Conservation (phyloP, 2,113 vertebrate genomes). For the Ancistrus triradiatus region DNA sequence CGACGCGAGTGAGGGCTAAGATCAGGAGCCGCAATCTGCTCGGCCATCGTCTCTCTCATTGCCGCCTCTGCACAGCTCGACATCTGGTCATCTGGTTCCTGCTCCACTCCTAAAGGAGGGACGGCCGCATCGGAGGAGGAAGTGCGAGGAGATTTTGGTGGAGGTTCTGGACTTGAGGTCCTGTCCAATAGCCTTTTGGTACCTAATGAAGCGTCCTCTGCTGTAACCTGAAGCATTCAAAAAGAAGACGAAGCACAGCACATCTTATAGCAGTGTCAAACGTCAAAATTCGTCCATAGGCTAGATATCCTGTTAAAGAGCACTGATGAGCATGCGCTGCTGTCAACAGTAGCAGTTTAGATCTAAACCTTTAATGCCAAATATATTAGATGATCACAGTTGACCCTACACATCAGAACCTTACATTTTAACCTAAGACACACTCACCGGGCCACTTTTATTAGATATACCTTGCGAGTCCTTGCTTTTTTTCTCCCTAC, state of each 20-base stretch:
- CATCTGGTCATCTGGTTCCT: conserved; percentile 10
- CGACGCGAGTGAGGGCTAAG: conserved; percentile 45
- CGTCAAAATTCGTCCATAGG: background rate
- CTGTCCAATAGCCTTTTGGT: conserved; percentile 53
- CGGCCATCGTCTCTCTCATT: conserved; percentile 24
- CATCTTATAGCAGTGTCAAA: too few relatives aligned
- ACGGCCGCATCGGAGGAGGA: conserved; percentile 16
- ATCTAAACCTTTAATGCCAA: too few relatives aligned
- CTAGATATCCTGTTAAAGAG: background rate
- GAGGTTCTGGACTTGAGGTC: conserved; percentile 42
- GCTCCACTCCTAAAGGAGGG: conserved; percentile 16
- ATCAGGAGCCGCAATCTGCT: background rate
- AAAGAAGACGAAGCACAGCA: too few relatives aligned
- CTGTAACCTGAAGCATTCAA: conserved; percentile 41
- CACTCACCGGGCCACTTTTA: too few relatives aligned
- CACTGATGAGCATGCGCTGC: too few relatives aligned
- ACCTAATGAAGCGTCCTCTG: conserved; percentile 13
- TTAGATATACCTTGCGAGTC: too few relatives aligned
- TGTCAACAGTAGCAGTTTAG: too few relatives aligned
- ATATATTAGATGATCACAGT: too few relatives aligned
- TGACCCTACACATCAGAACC: too few relatives aligned
- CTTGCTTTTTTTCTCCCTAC: too few relatives aligned
- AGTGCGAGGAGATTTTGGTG: conserved; percentile 55
- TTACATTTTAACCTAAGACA: too few relatives aligned
- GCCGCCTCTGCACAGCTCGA: background rate